Evolutionary conservation across 2,113 vertebrate genomes (phyloP), one percentile per base, ranked within the genome.

Genomic region (Triplophysa dalaica): DNA sequence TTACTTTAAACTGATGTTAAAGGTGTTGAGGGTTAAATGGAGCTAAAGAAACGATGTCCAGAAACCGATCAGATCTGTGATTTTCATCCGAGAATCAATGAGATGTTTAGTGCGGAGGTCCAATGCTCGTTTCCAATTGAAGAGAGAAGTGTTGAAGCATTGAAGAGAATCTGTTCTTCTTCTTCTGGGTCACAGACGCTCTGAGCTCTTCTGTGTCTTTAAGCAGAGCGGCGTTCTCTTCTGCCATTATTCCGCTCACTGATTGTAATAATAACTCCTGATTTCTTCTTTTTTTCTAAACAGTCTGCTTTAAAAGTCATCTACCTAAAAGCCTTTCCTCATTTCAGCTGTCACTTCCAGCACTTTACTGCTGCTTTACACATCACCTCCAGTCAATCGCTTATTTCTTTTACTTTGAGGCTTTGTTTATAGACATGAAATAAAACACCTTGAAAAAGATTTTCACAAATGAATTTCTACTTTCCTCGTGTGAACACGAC

Each of bases 221-320:
- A 80, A 65, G 75, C 73, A 70, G 82, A 82, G 63, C 87, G 79
- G 88, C 74, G 75, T 80, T 87, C 89, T 91, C 92, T 90, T 89
- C 90, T 89, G 86, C 86, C 84, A 93, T 93, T 93, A 93, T 93
- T 93, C 92, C 91, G 91, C 91, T 90, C 85, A 86, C 86, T 91
- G 93, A 91, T 89, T 89, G 90, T 89, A 91, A 93, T 93, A 93
- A 93, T 93, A 91, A 89, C 86, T 85, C 74, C 81, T 83, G 86
- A 38, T 38, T 38, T 38, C 33, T 38, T 6, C 29, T 17, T 54
- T 17, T 87, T 90, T 89, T 72, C 56, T 73, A 78, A 77, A 78
- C 70, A 82, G 87, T 89, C 85, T 88, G 82, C 87, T 90, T 88
- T 88, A 90, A 90, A 91, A 84, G 88, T 88, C 88, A 86, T 86